phyloP scores from a whole-genome alignment of 2,113 vertebrate species.

The Mormyrus lacerda region DNA sequence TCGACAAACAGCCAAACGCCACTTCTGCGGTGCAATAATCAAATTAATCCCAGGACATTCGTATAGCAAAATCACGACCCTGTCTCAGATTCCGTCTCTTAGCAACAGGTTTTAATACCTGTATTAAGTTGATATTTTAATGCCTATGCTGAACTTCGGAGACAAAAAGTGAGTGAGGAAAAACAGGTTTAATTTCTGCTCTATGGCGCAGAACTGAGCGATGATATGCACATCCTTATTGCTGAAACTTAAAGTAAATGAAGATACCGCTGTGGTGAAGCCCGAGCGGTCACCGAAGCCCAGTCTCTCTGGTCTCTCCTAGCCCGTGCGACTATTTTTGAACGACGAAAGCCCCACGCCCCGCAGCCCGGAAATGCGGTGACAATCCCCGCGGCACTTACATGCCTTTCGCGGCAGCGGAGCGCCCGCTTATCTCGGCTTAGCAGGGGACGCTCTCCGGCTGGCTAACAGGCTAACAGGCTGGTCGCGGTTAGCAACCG shows the following conservation, averaged over 20 bases:
- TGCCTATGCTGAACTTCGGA: background rate
- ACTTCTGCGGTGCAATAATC: background rate
- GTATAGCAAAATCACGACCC: background rate
- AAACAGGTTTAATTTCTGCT: background rate
- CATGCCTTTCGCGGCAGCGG: background rate
- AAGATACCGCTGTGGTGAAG: background rate
- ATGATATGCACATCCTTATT: background rate
- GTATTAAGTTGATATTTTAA: background rate
- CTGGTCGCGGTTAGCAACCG: slow-evolving; percentile 17
- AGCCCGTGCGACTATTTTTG: background rate
- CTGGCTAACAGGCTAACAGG: background rate
- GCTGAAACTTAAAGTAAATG: background rate
- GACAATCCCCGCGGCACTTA: background rate
- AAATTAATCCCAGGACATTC: background rate
- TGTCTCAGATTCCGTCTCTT: background rate
- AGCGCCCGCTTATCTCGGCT: background rate
- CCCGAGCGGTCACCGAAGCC: background rate
- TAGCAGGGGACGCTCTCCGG: background rate
- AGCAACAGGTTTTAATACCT: background rate
- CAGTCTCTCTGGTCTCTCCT: background rate
- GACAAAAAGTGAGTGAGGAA: background rate
- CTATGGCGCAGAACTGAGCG: background rate
- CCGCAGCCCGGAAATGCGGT: background rate
- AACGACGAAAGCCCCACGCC: background rate
- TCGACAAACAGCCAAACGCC: background rate